Evolutionary conservation across 2,797 vertebrate species (phyloP).

Genomic region (Phataginus tetradactyla): DNA sequence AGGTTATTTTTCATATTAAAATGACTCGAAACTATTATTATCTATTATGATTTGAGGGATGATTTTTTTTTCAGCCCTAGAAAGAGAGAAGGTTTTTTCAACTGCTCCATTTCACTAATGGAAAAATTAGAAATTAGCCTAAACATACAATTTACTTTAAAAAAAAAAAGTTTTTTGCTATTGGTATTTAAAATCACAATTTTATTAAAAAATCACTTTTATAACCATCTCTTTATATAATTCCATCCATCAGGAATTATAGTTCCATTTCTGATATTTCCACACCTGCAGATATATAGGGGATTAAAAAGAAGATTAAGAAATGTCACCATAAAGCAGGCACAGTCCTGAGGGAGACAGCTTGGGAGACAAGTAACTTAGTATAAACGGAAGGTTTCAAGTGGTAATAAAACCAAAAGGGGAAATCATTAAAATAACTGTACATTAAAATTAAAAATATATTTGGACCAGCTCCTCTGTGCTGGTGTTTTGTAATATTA

Average conservation of each 20-base stretch:
- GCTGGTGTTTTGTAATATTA: slow-evolving; percentile 84
- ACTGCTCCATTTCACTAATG: not conserved
- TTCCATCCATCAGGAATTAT: slow-evolving; percentile 37
- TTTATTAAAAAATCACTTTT: slow-evolving; percentile 42
- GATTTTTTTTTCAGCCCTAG: not conserved
- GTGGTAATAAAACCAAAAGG: slow-evolving; percentile 76
- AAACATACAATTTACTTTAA: not conserved
- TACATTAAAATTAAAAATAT: slow-evolving; percentile 79
- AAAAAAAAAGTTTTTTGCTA: not conserved
- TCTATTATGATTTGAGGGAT: not conserved
- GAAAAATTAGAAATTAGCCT: slow-evolving; percentile 49
- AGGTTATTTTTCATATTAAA: slow-evolving; percentile 31
- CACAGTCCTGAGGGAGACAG: slow-evolving; percentile 62
- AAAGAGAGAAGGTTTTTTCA: not conserved
- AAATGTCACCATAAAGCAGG: slow-evolving; percentile 67
- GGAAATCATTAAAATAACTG: slow-evolving; percentile 78
- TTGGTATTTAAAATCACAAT: slow-evolving; percentile 56
- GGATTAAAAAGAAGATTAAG: slow-evolving; percentile 74
- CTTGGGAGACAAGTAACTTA: slow-evolving; percentile 69
- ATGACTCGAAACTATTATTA: not conserved
- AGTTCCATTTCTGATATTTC: slow-evolving; percentile 51
- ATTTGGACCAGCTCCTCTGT: slow-evolving; percentile 79
- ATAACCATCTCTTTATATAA: slow-evolving; percentile 36
- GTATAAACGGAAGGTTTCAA: slow-evolving; percentile 74
- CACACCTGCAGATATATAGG: slow-evolving; percentile 61